Evolutionary conservation across 1,140 invertebrate species (phyloP).

Genomic region (Diorhabda elongata): DNA sequence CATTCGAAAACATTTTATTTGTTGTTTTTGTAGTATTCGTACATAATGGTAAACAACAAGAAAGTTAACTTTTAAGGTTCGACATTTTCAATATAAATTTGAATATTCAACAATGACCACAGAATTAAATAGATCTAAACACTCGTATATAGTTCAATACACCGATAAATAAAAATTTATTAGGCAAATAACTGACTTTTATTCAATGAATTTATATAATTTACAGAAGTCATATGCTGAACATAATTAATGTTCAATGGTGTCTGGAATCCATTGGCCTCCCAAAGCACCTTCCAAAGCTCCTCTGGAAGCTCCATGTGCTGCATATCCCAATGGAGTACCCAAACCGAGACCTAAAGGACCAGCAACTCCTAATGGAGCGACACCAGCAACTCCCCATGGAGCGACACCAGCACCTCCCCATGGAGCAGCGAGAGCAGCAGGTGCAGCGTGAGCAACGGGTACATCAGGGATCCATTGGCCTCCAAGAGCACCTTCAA

Average conservation of each 20-base stretch:
- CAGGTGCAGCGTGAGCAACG: neutral
- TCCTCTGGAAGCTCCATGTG: conserved; percentile 6
- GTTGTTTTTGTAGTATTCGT: too few relatives aligned
- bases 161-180: too few relatives aligned
- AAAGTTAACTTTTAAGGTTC: too few relatives aligned
- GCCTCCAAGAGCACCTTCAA: conserved; percentile 19
- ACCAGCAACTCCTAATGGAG: conserved; percentile 1
- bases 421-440: neutral
- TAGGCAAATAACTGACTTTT: too few relatives aligned
- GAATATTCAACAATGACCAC: too few relatives aligned
- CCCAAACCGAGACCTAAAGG: neutral
- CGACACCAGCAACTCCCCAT: neutral
- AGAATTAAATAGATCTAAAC: too few relatives aligned
- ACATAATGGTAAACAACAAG: too few relatives aligned
- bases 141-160: too few relatives aligned
- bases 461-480: conserved; percentile 19
- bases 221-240: neutral
- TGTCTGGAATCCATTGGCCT: conserved; percentile 22
- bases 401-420: conserved; percentile 10
- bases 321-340: neutral
- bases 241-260: conserved; percentile 14
- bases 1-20: too few relatives aligned
- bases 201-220: too few relatives aligned
- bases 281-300: conserved; percentile 17
- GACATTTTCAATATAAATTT: too few relatives aligned